Evolutionary conservation across 1,140 invertebrate species (phyloP).

Genomic region (Sycophila sp.): DNA sequence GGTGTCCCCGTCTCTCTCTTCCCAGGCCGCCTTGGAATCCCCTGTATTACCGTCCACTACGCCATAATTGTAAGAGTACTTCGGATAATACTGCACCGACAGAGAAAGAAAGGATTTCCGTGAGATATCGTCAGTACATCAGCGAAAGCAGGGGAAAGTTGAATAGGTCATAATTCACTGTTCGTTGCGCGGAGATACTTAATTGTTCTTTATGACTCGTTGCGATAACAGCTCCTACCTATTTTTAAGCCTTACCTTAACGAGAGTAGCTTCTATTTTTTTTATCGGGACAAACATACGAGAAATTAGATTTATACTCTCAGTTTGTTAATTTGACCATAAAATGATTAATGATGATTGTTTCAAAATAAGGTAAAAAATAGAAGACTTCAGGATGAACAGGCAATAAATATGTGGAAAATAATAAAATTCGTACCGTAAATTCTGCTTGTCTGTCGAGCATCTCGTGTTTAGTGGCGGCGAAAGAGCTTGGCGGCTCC

Average conservation of each 20-base stretch:
- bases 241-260: too few relatives aligned
- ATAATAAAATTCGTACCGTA: constrained; percentile 12
- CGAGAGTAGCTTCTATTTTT: too few relatives aligned
- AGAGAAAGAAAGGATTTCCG: background rate
- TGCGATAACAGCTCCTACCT: too few relatives aligned
- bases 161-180: background rate
- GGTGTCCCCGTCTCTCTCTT: constrained; percentile 69
- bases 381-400: background rate
- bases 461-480: background rate
- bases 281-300: too few relatives aligned
- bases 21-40: constrained; percentile 67
- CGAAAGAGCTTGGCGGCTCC: constrained; percentile 4
- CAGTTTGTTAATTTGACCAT: too few relatives aligned
- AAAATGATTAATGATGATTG: too few relatives aligned
- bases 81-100: constrained; percentile 61
- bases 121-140: background rate
- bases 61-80: constrained; percentile 70
- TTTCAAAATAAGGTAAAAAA: background rate
- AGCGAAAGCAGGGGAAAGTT: constrained; percentile 19
- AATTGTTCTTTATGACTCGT: too few relatives aligned
- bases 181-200: too few relatives aligned
- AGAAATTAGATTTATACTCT: too few relatives aligned
- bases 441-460: background rate
- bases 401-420: background rate
- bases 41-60: constrained; percentile 69